Evolutionary conservation across 2,888 invertebrate species (phyloP), one percentile per base, ranked within the genome.

Genomic region (Pelosia muscerda): DNA sequence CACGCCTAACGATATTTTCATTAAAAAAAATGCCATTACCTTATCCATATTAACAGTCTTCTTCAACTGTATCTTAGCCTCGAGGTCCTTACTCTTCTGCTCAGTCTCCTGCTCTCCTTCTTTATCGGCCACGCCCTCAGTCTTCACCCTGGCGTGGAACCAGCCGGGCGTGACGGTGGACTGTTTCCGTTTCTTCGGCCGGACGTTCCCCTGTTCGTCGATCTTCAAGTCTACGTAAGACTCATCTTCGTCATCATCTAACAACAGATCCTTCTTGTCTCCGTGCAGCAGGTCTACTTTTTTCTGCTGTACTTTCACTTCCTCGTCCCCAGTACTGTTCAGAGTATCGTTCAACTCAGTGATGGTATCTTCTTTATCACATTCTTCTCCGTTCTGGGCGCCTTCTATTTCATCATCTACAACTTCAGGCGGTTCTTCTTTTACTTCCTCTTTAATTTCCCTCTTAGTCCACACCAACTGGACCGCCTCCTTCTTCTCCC

Each of bases 191-290:
- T 88, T 91, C 81, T 88, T 90, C 0, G 93, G 90, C 66, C 84
- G 91, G 0, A 94, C 81, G 73, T 92, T 92, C 0, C 94, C 94
- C 26, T 91, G 85, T 0, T 90, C 85, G 54, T 95, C 95, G 1
- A 95, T 90, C 63, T 93, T 93, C 0, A 95, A 77, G 71, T 95
- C 95, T 0, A 93, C 81, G 72, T 95, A 95, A 0, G 86, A 75
- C 79, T 95, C 95, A 59, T 94, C 95, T 60, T 92, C 95, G 53
- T 91, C 92, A 49, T 92, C 92, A 61, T 91, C 95, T 28, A 93
- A 78, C 60, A 95, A 82, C 34, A 93, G 82, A 86, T 94, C 95
- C 73, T 83, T 92, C 72, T 95, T 95, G 73, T 94, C 93, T 25
- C 95, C 95, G 0, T 79, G 86, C 63, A 93, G 74, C 2, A 94